phyloP scores from a whole-genome alignment of 35 echinoderm and acorn worm species.

The Ptychodera flava region DNA sequence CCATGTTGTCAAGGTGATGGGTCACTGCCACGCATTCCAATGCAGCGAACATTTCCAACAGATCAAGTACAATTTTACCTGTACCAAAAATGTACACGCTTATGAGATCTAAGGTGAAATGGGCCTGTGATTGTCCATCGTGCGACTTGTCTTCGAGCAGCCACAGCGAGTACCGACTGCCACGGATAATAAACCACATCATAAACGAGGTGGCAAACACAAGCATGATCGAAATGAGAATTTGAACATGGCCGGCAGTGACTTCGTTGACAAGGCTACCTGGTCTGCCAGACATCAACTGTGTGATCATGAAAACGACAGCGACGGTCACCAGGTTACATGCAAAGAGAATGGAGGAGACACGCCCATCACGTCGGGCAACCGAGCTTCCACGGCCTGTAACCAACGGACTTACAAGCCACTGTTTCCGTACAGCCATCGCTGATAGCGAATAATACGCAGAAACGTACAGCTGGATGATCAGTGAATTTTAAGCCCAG shows the following conservation, averaged over 20 bases:
- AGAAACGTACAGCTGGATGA: too few species aligned
- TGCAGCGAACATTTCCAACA: not conserved
- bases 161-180: not conserved
- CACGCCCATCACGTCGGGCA: not conserved
- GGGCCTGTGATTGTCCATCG: not conserved
- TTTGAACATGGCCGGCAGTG: not conserved
- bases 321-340: not conserved
- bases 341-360: not conserved
- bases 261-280: not conserved
- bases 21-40: not conserved
- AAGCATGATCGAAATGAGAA: not conserved
- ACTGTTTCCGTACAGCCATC: not conserved
- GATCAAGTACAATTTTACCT: not conserved
- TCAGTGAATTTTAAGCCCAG: too few species aligned
- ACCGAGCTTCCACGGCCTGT: not conserved
- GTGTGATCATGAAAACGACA: not conserved
- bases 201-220: not conserved
- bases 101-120: not conserved
- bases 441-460: not conserved
- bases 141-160: not conserved
- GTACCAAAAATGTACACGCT: not conserved
- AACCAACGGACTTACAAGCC: not conserved
- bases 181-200: not conserved
- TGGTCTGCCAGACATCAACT: not conserved
- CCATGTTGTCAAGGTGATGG: not conserved